Evolutionary conservation across 2,113 vertebrate genomes (phyloP), one percentile per base, ranked within the genome.

Genomic region (Scortum barcoo): DNA sequence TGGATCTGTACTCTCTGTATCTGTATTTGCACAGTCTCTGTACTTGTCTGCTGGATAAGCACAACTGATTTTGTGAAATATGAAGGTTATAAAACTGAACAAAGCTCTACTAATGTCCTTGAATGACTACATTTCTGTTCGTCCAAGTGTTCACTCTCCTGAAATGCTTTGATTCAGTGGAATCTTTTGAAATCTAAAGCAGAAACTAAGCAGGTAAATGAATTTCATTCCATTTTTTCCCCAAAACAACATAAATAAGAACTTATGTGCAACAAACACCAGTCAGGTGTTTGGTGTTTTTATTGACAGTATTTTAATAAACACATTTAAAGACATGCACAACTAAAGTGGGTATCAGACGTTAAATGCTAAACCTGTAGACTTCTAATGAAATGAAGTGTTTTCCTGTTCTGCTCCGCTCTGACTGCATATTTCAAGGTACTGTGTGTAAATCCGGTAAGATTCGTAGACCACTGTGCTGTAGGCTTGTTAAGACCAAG

Each of bases 401-500:
- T 56, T 38, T 58, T 65, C 11, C n/a, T 60, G 8, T 57, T 71
- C 11, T 67, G 60, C 8, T 68, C 30, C 0, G 1, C 53, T 63
- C n/a, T 19, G 8, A 51, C n/a, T 48, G 12, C 62, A 65, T 26
- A 57, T 58, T 54, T 63, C 8, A 74, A 24, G 10, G 20, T 50
- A 50, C 5, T 53, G 33, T 54, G 57, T 77, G 44, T 33, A 8
- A 77, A 63, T 53, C n/a, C 3, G 4, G 5, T 61, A 17, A n/a
- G 28, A 30, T 80, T 78, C 76, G 51, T 36, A 80, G 53, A 83
- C 73, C 28, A 76, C 22, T 44, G 46, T 62, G 46, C 53, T 20
- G 22, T 68, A 58, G 69, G 69, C 81, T 84, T 82, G 51, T 83
- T 78, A 67, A 78, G 51, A 88, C 78, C 75, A 88, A 88, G 81